Evolutionary conservation across 2,797 vertebrate species (phyloP).

Genomic region (Tapirus indicus): DNA sequence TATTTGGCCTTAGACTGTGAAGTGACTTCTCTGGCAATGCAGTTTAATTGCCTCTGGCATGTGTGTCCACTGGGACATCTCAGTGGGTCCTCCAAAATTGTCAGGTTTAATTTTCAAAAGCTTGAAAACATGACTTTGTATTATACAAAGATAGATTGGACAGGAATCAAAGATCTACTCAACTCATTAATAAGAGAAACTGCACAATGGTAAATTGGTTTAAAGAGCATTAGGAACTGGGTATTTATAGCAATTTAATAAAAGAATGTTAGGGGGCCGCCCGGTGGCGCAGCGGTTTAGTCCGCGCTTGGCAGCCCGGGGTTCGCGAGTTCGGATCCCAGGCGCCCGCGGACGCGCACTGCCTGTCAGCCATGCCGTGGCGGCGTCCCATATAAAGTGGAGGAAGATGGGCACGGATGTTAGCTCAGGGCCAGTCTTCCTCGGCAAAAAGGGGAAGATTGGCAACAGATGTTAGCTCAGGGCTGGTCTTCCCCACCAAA

Average conservation of each 20-base stretch:
- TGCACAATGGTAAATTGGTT: not conserved
- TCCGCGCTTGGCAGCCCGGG: too few species aligned
- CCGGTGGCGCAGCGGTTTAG: too few species aligned
- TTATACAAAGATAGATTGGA: not conserved
- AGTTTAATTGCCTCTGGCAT: not conserved
- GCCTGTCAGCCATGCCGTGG: too few species aligned
- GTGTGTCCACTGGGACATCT: not conserved
- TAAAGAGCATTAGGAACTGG: not conserved
- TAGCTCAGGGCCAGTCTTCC: too few species aligned
- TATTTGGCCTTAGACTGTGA: not conserved
- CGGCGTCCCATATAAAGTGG: too few species aligned
- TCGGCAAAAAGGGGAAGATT: too few species aligned
- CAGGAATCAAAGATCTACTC: not conserved
- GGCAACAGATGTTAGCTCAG: too few species aligned
- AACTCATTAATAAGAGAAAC: not conserved
- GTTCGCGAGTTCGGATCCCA: too few species aligned
- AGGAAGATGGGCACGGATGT: too few species aligned
- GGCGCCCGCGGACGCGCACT: too few species aligned
- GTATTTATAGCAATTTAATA: not conserved
- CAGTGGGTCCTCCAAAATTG: not conserved
- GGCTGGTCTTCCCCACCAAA: too few species aligned
- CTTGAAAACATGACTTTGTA: not conserved
- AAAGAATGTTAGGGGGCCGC: not conserved
- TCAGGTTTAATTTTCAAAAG: slow-evolving; percentile 20
- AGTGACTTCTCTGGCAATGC: not conserved